A percentile compares a stretch with the other conserved stretches of the same genome.
Conservation (phyloP, 35 echinoderm and acorn worm species). For the Ophiothrix spiculata region DNA sequence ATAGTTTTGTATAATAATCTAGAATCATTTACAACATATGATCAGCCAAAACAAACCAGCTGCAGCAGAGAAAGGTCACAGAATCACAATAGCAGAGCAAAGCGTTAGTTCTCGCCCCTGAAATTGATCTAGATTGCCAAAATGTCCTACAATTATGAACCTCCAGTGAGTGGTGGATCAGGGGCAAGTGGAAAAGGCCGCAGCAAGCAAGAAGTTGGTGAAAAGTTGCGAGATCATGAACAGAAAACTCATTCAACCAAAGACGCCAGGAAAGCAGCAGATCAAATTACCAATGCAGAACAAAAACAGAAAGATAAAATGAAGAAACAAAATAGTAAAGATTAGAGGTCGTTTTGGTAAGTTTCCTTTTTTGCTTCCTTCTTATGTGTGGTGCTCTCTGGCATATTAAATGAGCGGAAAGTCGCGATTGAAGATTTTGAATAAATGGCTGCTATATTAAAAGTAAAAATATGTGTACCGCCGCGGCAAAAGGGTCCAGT, state of each 20-base stretch:
- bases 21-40: not conserved
- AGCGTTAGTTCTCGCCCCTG: no score
- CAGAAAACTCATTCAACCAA: constrained; percentile 40
- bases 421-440: no score
- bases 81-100: no score
- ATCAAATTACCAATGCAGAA: constrained; percentile 83
- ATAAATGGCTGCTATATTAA: no score
- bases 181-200: constrained; percentile 67
- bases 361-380: no score
- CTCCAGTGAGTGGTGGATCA: constrained; percentile 40
- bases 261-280: constrained; percentile 62
- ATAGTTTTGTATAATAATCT: not conserved
- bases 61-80: not conserved
- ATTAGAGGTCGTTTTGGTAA: constrained; percentile 18
- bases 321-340: constrained; percentile 88
- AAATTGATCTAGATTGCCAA: no score
- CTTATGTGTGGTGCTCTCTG: no score
- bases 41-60: not conserved
- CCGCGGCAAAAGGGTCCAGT: no score
- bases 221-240: constrained; percentile 54
- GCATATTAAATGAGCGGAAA: no score
- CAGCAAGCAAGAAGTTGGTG: constrained; percentile 53
- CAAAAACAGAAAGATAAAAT: constrained; percentile 85
- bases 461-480: no score
- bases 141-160: constrained; percentile 89